Evolutionary conservation across 2,113 vertebrate genomes (phyloP).

Genomic region (Telmatochromis sp.): DNA sequence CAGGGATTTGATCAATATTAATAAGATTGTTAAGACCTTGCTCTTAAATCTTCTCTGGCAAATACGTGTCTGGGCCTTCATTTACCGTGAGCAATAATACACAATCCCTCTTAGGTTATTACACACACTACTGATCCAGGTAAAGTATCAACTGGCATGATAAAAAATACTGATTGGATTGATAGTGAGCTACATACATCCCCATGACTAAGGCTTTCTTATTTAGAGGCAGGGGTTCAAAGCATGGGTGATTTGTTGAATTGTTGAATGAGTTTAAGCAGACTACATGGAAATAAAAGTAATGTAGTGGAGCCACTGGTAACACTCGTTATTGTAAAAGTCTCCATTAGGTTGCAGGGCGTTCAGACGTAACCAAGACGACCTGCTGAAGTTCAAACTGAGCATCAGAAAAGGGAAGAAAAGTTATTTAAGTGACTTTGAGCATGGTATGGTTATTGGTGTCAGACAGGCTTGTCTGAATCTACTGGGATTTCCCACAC

Average conservation of each 20-base stretch:
- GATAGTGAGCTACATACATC: background rate
- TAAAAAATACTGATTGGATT: background rate
- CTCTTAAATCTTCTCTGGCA: background rate
- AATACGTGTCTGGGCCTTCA: background rate
- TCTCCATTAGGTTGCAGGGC: background rate
- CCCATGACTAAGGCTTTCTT: background rate
- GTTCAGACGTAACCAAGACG: accelerated
- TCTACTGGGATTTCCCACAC: background rate
- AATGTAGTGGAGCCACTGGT: background rate
- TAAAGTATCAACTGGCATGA: slow-evolving; percentile 8
- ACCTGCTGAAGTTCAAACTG: background rate
- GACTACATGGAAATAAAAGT: background rate
- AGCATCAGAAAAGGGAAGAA: background rate
- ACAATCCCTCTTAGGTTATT: background rate
- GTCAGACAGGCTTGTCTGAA: background rate
- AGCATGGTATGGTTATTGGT: background rate
- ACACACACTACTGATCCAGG: slow-evolving; percentile 27
- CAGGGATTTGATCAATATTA: slow-evolving; percentile 1
- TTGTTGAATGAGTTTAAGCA: background rate
- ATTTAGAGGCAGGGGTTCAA: background rate
- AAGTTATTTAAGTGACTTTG: background rate
- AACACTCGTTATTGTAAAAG: background rate
- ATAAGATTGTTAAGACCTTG: background rate
- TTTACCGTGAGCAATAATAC: background rate
- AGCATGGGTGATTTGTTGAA: background rate